These are phyloP conservation scores for Plectus sambesii DNA, from an alignment of 1,140 invertebrate genomes.

Conservation along the genomic window DNA sequence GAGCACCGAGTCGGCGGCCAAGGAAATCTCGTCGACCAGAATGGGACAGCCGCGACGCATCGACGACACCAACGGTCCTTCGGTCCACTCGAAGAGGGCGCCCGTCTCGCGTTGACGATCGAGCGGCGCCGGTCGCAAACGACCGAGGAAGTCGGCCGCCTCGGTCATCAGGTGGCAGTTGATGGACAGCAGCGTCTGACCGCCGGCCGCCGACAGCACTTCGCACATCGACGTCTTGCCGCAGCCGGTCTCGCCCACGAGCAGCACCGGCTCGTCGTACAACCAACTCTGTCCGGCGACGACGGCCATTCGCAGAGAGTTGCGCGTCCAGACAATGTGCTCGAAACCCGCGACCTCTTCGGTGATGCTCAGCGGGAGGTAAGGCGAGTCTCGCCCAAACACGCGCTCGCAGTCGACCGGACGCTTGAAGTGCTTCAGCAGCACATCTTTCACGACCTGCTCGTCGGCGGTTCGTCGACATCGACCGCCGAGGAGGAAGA, in stretches of 20 bases:
- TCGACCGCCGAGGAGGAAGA: slow-evolving; percentile 79
- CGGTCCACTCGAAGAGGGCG: slow-evolving; percentile 88
- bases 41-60: slow-evolving; percentile 79
- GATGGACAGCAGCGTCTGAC: slow-evolving; percentile 55
- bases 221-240: slow-evolving; percentile 97
- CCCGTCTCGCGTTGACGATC: slow-evolving; percentile 15
- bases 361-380: slow-evolving; percentile 28
- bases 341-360: slow-evolving; percentile 52
- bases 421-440: slow-evolving; percentile 73
- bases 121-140: slow-evolving; percentile 60
- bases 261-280: slow-evolving; percentile 82
- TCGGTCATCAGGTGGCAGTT: slow-evolving; percentile 99
- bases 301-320: slow-evolving; percentile 79
- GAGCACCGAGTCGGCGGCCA: slow-evolving; percentile 95
- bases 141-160: slow-evolving; percentile 90
- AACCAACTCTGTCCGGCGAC: slow-evolving; percentile 71
- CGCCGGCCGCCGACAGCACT: slow-evolving; percentile 23
- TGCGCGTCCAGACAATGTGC: slow-evolving; percentile 84
- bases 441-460: slow-evolving; percentile 53
- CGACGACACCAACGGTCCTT: slow-evolving; percentile 81
- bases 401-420: slow-evolving; percentile 61
- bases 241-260: slow-evolving; percentile 95
- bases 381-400: slow-evolving; percentile 64
- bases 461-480: slow-evolving; percentile 68
- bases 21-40: slow-evolving; percentile 94